These are phyloP conservation scores for Spheniscus mendiculus DNA, from an alignment of 2,113 vertebrate genomes.

Conservation along the genomic window DNA sequence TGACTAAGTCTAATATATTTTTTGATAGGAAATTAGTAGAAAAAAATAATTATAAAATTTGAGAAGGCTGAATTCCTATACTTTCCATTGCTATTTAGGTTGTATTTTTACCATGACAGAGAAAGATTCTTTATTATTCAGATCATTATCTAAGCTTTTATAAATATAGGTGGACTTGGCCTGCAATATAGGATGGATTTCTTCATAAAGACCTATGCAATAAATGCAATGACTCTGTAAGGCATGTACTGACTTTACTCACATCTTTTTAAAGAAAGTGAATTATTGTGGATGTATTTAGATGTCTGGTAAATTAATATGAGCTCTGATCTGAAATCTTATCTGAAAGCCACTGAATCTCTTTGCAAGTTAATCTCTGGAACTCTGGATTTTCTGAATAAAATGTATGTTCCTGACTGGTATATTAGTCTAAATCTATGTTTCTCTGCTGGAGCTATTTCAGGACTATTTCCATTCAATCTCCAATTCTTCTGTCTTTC, in stretches of 20 bases:
- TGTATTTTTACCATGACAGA: background rate
- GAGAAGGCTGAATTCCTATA: background rate
- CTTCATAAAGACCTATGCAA: background rate
- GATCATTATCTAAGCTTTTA: background rate
- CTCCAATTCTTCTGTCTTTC: background rate
- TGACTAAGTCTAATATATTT: background rate
- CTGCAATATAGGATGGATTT: background rate
- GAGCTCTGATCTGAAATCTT: background rate
- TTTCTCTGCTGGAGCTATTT: background rate
- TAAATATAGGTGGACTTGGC: background rate
- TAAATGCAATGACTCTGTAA: background rate
- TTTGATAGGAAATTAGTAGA: background rate
- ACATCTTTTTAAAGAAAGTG: background rate
- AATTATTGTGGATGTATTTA: background rate
- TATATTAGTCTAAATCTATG: background rate
- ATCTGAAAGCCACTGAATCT: background rate
- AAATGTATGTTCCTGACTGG: background rate
- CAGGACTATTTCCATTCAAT: background rate
- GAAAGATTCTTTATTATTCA: background rate
- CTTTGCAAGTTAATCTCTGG: background rate
- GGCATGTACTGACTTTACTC: background rate
- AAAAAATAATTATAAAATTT: background rate
- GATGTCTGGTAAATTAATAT: background rate
- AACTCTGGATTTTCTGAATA: background rate
- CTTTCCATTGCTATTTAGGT: background rate